Evolutionary conservation across 2,797 vertebrate genomes (phyloP), one percentile per base, ranked within the genome.

Genomic region (Chelon labrosus): DNA sequence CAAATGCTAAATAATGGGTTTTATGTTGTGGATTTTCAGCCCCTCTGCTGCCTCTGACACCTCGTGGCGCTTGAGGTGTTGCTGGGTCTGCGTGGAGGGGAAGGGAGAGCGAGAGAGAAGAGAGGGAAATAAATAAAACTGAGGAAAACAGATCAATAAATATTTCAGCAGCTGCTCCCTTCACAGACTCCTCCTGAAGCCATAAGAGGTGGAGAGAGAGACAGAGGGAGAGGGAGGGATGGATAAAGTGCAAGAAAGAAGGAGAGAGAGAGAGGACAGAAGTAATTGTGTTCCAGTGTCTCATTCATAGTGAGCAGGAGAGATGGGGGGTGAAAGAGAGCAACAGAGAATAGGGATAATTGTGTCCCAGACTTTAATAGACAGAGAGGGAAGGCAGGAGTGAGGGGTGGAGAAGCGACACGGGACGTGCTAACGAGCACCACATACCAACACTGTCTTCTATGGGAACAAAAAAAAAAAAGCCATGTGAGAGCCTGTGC

Each of bases 121-220:
- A 73, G 88, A 77, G 75, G 85, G 85, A 94, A 94, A 92, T 92
- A 93, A 93, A 94, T 92, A 92, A 92, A 92, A 89, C 85, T 79
- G 83, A 87, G 85, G 86, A 93, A 93, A 94, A 94, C 94, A 93
- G 94, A 94, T 95, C 93, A 90, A 95, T 95, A 94, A 94, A 95
- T 94, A 95, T 95, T 94, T 95, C 93, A 95, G 91, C 91, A 93
- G 92, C 93, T 89, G 90, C 87, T 91, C 90, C 86, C 85, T 85
- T 88, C 83, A 83, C 91, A 82, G 84, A 92, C 88, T 90, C 70
- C 85, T 91, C 88, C 90, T 85, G 85, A 81, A 92, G 91, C 90
- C 85, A 91, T 87, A 75, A 79, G 79, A 85, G 84, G 77, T 49
- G 57, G 84, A 73, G 77, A 75, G 77, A 77, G 77, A 75, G 58